phyloP scores from a whole-genome alignment of 2,888 invertebrate species.

The Diogma glabrata region DNA sequence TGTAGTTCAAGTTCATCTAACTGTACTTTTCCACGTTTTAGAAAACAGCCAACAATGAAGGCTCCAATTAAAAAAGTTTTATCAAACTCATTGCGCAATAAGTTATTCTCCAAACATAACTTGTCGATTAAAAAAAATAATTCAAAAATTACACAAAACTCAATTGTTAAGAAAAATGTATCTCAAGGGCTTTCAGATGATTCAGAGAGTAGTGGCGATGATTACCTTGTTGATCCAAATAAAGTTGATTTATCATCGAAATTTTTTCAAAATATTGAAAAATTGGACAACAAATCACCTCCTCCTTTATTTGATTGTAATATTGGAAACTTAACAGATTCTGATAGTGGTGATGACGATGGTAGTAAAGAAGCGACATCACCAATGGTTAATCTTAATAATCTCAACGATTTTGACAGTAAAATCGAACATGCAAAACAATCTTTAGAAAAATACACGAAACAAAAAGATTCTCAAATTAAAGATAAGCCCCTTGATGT shows the following conservation, averaged over 20 bases:
- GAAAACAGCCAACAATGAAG: no score
- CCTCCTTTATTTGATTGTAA: constrained; percentile 32
- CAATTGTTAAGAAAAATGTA: background rate
- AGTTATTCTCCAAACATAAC: background rate
- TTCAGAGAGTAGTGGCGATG: constrained; percentile 38
- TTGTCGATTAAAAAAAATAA: background rate
- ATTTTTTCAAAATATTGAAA: constrained; percentile 35
- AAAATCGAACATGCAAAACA: constrained; percentile 47
- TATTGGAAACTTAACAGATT: constrained; percentile 29
- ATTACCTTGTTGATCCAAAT: constrained; percentile 42
- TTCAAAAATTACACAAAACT: constrained; percentile 11
- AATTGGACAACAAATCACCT: constrained; percentile 18
- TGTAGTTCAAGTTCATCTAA: no score
- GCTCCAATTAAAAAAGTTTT: background rate
- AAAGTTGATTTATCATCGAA: constrained; percentile 43
- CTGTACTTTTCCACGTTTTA: no score
- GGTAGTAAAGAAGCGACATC: constrained; percentile 16
- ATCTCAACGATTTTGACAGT: constrained; percentile 43
- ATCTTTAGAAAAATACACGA: constrained; percentile 42
- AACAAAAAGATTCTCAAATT: no score
- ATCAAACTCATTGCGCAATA: background rate
- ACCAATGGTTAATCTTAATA: constrained; percentile 36
- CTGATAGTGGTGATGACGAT: constrained; percentile 24
- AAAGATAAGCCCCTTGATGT: constrained; percentile 40
- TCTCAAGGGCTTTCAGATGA: constrained; percentile 24